Evolutionary conservation across 2,888 invertebrate species (phyloP).

Genomic region (Hermaeophaga mercurialis): DNA sequence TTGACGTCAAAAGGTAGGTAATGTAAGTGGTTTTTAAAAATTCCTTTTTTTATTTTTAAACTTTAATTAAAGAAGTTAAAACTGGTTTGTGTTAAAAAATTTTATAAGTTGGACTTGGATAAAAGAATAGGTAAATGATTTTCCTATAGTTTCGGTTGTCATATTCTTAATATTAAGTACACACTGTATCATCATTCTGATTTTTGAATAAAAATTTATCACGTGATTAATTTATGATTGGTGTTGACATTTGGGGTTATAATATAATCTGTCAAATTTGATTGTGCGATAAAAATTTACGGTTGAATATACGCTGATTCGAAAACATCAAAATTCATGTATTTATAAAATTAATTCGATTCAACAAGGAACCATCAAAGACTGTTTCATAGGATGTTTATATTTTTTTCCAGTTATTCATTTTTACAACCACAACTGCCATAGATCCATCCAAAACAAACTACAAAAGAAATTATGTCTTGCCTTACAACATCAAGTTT

Average conservation of each 20-base stretch:
- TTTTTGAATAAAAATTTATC: too few species aligned
- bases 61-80: too few species aligned
- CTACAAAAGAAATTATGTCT: conserved; percentile 30
- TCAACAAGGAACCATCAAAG: not conserved
- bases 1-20: too few species aligned
- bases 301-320: not conserved
- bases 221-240: too few species aligned
- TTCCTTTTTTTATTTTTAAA: too few species aligned
- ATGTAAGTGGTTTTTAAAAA: too few species aligned
- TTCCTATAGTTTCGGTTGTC: too few species aligned
- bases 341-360: not conserved
- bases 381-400: not conserved
- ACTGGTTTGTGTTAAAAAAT: too few species aligned
- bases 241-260: not conserved
- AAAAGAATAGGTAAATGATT: too few species aligned
- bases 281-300: conserved; percentile 21
- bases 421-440: conserved; percentile 24
- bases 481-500: conserved; percentile 31
- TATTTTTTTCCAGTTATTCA: conserved; percentile 30
- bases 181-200: too few species aligned
- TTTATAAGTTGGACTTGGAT: too few species aligned
- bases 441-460: conserved; percentile 20
- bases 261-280: not conserved
- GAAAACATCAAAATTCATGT: conserved; percentile 18
- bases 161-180: too few species aligned